Conservation (phyloP, 1,140 invertebrate genomes). For the Pentalonia nigronervosa region DNA sequence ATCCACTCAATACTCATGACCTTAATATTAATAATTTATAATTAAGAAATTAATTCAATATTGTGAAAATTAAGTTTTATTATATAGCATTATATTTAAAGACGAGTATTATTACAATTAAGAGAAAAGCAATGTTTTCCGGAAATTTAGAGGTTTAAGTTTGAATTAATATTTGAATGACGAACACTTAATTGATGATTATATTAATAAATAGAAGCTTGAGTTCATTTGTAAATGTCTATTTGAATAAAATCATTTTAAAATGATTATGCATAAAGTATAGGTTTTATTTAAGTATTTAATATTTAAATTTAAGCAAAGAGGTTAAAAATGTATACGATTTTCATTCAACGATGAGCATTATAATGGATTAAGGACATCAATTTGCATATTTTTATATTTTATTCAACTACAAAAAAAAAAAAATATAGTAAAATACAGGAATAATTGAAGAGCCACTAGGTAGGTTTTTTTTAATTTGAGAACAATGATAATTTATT, state of each 20-base stretch:
- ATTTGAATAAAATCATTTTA: neutral
- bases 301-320: neutral
- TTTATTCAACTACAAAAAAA: neutral
- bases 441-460: neutral
- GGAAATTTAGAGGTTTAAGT: neutral
- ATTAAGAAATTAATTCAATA: neutral
- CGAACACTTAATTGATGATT: neutral
- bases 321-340: neutral
- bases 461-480: neutral
- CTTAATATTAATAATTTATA: neutral
- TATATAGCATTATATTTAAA: neutral
- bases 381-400: slow-evolving; percentile 12
- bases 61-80: neutral
- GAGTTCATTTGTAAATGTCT: neutral
- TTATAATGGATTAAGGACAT: slow-evolving; percentile 12
- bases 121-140: neutral
- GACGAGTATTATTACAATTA: neutral
- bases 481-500: slow-evolving; percentile 14
- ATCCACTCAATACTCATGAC: neutral
- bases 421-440: neutral
- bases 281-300: neutral
- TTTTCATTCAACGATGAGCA: neutral
- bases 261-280: neutral
- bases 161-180: neutral
- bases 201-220: neutral